A percentile compares a stretch with the other conserved stretches of the same genome.
These are phyloP conservation scores for Zenarchopterus dispar DNA, from an alignment of 2,797 vertebrate genomes.

Conservation along the genomic window DNA sequence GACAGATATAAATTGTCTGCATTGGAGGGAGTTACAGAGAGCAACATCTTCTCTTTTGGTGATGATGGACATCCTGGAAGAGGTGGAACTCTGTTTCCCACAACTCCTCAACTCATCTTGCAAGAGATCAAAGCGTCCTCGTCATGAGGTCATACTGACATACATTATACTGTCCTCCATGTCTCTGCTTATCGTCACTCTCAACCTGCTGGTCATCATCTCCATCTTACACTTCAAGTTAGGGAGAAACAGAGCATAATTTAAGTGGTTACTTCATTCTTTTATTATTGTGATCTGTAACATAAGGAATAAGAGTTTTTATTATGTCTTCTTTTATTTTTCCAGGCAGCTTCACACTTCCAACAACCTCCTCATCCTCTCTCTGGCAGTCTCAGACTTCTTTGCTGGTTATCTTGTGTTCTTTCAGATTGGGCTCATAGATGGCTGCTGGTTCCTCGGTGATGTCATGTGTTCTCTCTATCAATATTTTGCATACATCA, in stretches of 20 bases:
- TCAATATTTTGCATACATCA: slow-evolving; percentile 26
- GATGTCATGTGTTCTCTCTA: slow-evolving; percentile 39
- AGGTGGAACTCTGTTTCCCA: not conserved
- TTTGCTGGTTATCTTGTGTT: slow-evolving; percentile 51
- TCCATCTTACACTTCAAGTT: slow-evolving; percentile 58
- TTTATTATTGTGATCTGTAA: not conserved
- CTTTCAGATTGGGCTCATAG: slow-evolving; percentile 36
- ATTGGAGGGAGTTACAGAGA: no score
- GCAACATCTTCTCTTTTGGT: no score
- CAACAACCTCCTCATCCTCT: slow-evolving; percentile 59
- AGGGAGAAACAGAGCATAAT: not conserved
- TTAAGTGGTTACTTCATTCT: not conserved
- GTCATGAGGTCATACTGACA: slow-evolving; percentile 27
- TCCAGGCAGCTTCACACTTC: slow-evolving; percentile 57
- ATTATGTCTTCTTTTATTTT: not conserved
- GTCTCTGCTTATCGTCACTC: slow-evolving; percentile 40
- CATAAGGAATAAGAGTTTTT: no score
- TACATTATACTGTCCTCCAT: slow-evolving; percentile 52
- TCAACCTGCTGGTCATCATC: slow-evolving; percentile 60
- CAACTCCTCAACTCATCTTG: slow-evolving; percentile 27
- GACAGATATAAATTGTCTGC: no score
- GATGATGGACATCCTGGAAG: not conserved
- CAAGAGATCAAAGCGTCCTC: slow-evolving; percentile 7
- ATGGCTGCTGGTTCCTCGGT: slow-evolving; percentile 56
- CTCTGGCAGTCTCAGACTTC: slow-evolving; percentile 53